These are phyloP conservation scores for Nomada hirtipes DNA, from an alignment of 2,888 invertebrate species.

Conservation along the genomic window DNA sequence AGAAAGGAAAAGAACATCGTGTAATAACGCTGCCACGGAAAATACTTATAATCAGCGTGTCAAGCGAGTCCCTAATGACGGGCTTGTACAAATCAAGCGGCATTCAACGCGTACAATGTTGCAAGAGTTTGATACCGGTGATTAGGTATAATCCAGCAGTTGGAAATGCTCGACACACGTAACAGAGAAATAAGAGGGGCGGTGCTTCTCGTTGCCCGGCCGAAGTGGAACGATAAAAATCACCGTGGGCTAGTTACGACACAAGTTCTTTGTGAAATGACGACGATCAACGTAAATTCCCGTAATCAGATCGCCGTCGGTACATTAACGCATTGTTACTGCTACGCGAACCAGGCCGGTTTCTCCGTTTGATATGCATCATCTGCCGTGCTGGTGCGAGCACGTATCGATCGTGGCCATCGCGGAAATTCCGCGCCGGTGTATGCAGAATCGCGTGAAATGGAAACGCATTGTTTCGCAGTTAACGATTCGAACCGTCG, in stretches of 20 bases:
- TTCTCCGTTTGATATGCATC: conserved; percentile 57
- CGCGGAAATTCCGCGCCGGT: conserved; percentile 49
- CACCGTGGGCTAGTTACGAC: conserved; percentile 31
- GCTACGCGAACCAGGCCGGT: not conserved
- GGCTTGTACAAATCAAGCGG: conserved; percentile 44
- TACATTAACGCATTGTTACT: conserved; percentile 55
- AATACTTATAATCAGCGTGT: conserved; percentile 41
- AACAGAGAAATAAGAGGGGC: not conserved
- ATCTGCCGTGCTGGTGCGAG: conserved; percentile 27
- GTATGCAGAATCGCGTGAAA: conserved; percentile 57
- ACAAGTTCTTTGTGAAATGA: conserved; percentile 38
- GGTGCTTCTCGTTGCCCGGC: not conserved
- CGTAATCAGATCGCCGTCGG: conserved; percentile 44
- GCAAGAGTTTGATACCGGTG: conserved; percentile 33
- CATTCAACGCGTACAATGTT: conserved; percentile 49
- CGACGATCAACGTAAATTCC: conserved; percentile 46
- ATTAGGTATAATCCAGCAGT: conserved; percentile 24
- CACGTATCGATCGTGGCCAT: conserved; percentile 44
- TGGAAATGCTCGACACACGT: conserved; percentile 20
- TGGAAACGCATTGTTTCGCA: conserved; percentile 61
- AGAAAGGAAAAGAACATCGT: no score
- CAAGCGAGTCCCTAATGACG: conserved; percentile 40
- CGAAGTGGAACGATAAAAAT: conserved; percentile 39
- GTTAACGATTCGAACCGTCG: conserved; percentile 22
- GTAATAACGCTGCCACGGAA: conserved; percentile 34